Base-by-base conservation (phyloP, 2,113 vertebrate genomes). In the Todiramphus saurophagus region DNA sequence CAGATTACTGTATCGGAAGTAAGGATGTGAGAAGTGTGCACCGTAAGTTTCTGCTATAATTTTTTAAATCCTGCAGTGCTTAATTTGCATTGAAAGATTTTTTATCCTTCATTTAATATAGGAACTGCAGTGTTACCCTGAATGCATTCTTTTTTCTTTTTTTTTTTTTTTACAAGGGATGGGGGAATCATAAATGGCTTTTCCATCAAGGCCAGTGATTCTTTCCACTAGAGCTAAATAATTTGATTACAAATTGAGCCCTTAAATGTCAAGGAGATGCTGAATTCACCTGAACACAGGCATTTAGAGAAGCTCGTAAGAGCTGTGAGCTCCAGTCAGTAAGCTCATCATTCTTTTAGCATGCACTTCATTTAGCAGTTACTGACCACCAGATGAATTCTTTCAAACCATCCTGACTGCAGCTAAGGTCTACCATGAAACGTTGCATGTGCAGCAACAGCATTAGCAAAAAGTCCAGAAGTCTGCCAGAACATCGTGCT, bases 201-300 rank as follows among this genome's bases (percentile, higher is more conserved):
- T 95, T 95, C 91, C 28, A 27, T 59, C 3, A 89, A 91, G 93
- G 83, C 64, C 64, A 85, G 44, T 76, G 83, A 74, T 87, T 97
- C 91, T 96, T 97, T 87, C 85, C 79, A 95, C 93, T 91, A 90
- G 44, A 84, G 76, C 95, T 97, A 97, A 91, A 97, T 94, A 97
- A 95, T 89, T 86, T 98, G 83, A 93, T 97, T 97, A 96, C 93
- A 97, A 96, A 97, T 90, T 31, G 83, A 96, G 86, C 94, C 82
- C 58, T 96, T 95, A 97, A 96, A 97, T 97, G 94, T 95, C 97
- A 97, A 82, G 79, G 95, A 95, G 91, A 97, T 94, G 90, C 87
- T 96, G 97, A 96, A 97, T 95, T 89, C 74, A 93, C 93, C 97
- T 93, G 92, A 79, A 96, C 96, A 93, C 88, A 83, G 92, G 83